phyloP scores from a whole-genome alignment of 2,113 vertebrate genomes.

The Syngnathus floridae region DNA sequence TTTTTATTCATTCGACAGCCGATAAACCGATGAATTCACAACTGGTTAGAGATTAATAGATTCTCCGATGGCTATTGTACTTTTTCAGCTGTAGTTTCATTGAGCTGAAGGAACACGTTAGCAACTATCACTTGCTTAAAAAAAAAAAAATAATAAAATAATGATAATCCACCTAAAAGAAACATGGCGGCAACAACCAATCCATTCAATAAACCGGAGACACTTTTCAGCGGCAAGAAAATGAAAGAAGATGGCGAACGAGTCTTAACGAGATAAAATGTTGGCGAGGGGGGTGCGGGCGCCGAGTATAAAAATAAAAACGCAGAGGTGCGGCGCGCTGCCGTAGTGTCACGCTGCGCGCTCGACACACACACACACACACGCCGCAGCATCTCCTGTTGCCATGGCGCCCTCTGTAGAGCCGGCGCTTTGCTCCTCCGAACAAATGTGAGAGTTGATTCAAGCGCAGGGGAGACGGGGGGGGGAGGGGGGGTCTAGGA shows the following conservation, averaged over 20 bases:
- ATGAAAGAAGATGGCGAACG: slow-evolving; percentile 8
- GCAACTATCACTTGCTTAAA: no score
- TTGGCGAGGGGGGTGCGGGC: not conserved
- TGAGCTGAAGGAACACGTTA: no score
- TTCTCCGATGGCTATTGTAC: no score
- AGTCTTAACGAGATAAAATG: slow-evolving; percentile 1
- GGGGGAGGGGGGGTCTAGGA: no score
- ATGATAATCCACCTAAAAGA: no score
- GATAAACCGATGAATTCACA: no score
- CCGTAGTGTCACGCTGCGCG: not conserved
- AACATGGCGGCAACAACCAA: no score
- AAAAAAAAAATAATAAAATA: no score
- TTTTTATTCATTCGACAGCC: no score
- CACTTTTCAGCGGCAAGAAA: not conserved
- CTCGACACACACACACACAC: slow-evolving; percentile 6
- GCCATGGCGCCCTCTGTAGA: slow-evolving; percentile 23
- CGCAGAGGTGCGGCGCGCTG: not conserved
- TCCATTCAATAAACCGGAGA: not conserved
- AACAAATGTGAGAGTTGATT: slow-evolving; percentile 28
- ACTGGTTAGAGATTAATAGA: no score
- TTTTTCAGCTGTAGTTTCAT: no score
- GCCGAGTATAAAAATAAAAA: not conserved
- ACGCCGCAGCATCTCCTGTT: slow-evolving; percentile 26
- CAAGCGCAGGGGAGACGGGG: slow-evolving; percentile 1
- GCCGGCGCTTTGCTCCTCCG: slow-evolving; percentile 9